phyloP scores from a whole-genome alignment of 2,113 vertebrate species.

The Brachyhypopomus gauderio region DNA sequence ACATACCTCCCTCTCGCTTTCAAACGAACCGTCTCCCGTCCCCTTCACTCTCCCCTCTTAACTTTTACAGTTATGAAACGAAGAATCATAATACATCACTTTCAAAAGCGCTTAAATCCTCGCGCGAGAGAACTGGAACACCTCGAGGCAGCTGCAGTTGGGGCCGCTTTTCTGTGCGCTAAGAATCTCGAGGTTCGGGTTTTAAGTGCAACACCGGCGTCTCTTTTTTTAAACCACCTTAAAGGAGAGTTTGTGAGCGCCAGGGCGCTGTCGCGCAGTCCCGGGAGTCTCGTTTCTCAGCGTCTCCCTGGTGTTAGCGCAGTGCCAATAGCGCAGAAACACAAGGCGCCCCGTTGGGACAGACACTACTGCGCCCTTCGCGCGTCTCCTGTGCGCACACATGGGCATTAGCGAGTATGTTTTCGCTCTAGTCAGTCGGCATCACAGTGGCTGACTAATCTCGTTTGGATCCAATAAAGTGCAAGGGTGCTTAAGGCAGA shows the following conservation, averaged over 20 bases:
- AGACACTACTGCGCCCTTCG: background rate
- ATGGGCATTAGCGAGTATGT: slow-evolving; percentile 49
- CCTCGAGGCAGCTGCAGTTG: no score
- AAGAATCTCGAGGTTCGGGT: no score
- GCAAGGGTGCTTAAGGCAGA: slow-evolving; percentile 43
- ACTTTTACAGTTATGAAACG: slow-evolving; percentile 74
- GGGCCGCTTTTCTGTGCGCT: no score
- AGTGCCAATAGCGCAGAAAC: slow-evolving; percentile 17
- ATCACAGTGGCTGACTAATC: slow-evolving; percentile 69
- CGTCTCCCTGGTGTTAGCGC: slow-evolving; percentile 16
- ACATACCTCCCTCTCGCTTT: slow-evolving; percentile 74
- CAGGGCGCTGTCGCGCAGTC: background rate
- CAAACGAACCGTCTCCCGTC: slow-evolving; percentile 66
- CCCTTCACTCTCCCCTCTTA: slow-evolving; percentile 70
- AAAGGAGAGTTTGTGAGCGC: no score
- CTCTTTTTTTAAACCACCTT: no score
- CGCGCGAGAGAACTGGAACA: slow-evolving; percentile 7
- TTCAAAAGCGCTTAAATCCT: slow-evolving; percentile 58
- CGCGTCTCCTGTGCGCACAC: slow-evolving; percentile 28
- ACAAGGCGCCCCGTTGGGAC: slow-evolving; percentile 27
- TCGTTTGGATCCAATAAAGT: slow-evolving; percentile 72
- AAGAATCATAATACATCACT: slow-evolving; percentile 69
- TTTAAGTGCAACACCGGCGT: background rate
- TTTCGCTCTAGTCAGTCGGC: slow-evolving; percentile 57
- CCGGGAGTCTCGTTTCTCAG: slow-evolving; percentile 29